Evolutionary conservation across 2,113 vertebrate genomes (phyloP).

Genomic region (Mus pahari): DNA sequence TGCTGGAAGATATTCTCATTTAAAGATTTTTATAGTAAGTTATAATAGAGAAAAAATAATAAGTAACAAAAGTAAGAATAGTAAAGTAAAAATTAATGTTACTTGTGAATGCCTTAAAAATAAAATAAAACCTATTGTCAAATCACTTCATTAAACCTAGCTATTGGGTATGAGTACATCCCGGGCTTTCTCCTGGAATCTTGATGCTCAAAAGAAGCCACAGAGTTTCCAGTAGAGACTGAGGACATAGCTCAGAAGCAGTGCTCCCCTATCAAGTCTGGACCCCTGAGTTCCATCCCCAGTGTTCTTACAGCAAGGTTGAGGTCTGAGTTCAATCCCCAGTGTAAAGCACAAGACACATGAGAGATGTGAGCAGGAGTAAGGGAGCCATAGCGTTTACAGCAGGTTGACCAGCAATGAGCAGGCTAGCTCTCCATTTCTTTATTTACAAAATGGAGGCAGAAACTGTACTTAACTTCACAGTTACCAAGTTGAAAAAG

Average conservation of each 20-base stretch:
- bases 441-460: not conserved
- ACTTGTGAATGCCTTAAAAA: not conserved
- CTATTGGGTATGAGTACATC: not conserved
- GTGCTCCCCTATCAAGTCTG: not conserved
- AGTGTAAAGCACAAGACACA: not conserved
- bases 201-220: not conserved
- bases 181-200: not conserved
- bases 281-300: not conserved
- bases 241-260: not conserved
- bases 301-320: not conserved
- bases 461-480: not conserved
- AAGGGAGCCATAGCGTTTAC: not conserved
- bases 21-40: conserved; percentile 13
- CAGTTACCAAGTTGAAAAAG: not conserved
- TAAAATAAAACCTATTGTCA: not conserved
- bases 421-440: not conserved
- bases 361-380: not conserved
- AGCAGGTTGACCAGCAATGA: not conserved
- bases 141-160: not conserved
- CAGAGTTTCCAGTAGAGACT: not conserved
- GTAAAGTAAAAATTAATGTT: conserved; percentile 6
- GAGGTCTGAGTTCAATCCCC: not conserved
- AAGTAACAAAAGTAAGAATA: conserved; percentile 4
- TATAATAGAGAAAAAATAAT: not conserved
- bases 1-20: not conserved